Conservation (phyloP, 2,797 vertebrate genomes). For the Euphonia xanthogaster region DNA sequence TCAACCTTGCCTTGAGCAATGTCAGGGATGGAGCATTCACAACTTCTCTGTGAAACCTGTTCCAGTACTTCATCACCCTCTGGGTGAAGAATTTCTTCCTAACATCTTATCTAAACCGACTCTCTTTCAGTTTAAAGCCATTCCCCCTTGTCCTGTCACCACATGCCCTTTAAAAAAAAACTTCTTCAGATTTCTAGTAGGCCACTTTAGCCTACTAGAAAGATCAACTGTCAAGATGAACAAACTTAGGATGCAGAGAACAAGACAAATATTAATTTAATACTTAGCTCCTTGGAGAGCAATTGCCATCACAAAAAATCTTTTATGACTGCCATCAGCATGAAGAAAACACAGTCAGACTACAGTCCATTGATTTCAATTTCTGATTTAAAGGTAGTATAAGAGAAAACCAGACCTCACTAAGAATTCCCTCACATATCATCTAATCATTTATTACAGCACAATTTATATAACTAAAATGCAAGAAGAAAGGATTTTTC, state of each 20-base stretch:
- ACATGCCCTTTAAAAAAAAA: background rate
- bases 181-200: background rate
- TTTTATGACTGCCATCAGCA: background rate
- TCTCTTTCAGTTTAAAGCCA: background rate
- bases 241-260: background rate
- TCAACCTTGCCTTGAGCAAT: background rate
- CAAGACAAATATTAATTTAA: background rate
- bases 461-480: background rate
- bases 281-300: background rate
- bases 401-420: background rate
- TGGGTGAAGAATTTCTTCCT: background rate
- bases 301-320: background rate
- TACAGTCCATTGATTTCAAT: background rate
- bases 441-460: background rate
- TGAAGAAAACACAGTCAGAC: background rate
- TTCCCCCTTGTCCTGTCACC: background rate
- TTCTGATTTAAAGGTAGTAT: background rate
- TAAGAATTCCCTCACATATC: background rate
- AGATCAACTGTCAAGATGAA: background rate
- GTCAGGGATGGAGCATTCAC: background rate
- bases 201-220: background rate
- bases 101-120: background rate
- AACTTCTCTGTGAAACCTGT: background rate
- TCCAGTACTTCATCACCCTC: background rate
- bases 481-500: background rate